Evolutionary conservation across 2,113 vertebrate genomes (phyloP).

Genomic region (Ictalurus punctatus): DNA sequence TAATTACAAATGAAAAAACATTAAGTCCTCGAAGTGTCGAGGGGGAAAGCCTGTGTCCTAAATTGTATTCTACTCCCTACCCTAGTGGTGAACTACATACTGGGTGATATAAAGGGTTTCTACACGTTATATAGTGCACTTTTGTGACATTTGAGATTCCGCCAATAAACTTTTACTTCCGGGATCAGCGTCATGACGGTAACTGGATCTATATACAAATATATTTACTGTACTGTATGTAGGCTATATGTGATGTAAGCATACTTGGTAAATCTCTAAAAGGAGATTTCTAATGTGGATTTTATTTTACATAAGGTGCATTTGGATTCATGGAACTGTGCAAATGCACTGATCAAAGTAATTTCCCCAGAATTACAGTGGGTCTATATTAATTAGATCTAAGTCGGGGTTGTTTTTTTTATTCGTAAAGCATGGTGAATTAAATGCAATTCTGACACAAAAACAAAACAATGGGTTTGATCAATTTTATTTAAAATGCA

Average conservation of each 20-base stretch:
- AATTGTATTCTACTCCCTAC: not conserved
- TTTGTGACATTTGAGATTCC: too few relatives aligned
- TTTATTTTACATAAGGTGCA: not conserved
- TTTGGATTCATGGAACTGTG: not conserved
- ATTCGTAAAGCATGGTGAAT: not conserved
- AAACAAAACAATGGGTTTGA: not conserved
- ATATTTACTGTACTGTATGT: not conserved
- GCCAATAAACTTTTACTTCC: slow-evolving; percentile 27
- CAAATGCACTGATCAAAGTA: not conserved
- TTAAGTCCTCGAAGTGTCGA: not conserved
- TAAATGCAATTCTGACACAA: not conserved
- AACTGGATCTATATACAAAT: not conserved
- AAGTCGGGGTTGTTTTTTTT: not conserved
- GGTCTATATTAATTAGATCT: not conserved
- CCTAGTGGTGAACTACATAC: not conserved
- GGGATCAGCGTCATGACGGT: slow-evolving; percentile 8
- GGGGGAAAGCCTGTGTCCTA: not conserved
- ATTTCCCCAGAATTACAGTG: not conserved
- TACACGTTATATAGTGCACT: not conserved
- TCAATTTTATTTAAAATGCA: not conserved
- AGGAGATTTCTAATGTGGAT: not conserved
- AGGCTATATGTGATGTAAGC: not conserved
- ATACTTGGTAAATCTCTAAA: not conserved
- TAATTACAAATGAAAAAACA: not conserved
- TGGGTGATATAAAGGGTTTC: not conserved